phyloP scores from a whole-genome alignment of 2,113 vertebrate species.

The Eurypyga helias region DNA sequence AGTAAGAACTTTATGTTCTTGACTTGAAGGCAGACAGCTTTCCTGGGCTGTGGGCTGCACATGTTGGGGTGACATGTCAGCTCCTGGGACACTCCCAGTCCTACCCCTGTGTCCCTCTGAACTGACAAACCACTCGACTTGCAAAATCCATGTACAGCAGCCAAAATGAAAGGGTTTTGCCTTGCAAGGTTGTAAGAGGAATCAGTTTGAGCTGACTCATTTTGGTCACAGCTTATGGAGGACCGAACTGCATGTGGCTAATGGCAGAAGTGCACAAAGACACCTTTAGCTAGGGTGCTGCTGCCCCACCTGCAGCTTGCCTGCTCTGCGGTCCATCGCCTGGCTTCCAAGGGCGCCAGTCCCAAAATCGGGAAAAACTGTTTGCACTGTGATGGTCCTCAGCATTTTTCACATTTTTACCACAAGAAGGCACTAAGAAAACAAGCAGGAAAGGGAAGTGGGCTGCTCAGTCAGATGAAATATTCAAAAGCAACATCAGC shows the following conservation, averaged over 20 bases:
- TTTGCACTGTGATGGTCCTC: background rate
- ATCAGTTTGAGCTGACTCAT: background rate
- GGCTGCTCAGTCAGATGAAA: background rate
- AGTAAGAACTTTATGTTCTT: background rate
- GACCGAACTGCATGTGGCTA: rapidly evolving
- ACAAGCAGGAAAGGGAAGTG: background rate
- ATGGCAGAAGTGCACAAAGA: background rate
- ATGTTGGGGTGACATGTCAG: rapidly evolving
- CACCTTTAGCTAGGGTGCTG: background rate
- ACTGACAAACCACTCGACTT: background rate
- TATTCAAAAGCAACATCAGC: background rate
- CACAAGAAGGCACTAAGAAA: background rate
- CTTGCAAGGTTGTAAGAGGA: background rate
- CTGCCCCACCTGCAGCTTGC: background rate
- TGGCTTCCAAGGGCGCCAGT: background rate
- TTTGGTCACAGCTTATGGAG: background rate
- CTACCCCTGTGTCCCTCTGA: too few species aligned
- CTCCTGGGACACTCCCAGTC: background rate
- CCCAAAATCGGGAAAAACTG: background rate
- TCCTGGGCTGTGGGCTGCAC: background rate
- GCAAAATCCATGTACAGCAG: background rate
- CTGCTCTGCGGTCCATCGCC: background rate
- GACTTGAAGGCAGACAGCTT: background rate
- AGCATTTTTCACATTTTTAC: background rate
- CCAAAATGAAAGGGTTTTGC: background rate